phyloP scores from a whole-genome alignment of 2,113 vertebrate genomes.

The Lampris megalopsis region DNA sequence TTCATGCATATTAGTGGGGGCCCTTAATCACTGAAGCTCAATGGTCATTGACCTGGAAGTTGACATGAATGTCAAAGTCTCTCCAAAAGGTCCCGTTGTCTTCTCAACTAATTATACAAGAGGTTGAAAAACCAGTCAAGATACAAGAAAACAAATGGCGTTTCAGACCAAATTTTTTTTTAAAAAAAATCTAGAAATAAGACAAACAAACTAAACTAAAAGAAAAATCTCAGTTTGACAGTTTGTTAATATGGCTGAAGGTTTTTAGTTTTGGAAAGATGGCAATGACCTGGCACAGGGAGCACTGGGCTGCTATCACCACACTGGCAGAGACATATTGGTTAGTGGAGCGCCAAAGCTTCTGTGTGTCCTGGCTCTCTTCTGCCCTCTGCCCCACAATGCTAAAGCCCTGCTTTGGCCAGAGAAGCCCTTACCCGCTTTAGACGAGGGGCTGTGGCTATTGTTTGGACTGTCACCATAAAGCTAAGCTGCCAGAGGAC shows the following conservation, averaged over 20 bases:
- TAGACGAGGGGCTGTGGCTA: slow-evolving; percentile 49
- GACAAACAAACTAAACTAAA: not conserved
- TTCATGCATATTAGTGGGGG: slow-evolving; percentile 69
- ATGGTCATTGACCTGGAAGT: slow-evolving; percentile 82
- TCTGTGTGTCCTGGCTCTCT: slow-evolving; percentile 78
- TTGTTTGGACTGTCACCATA: slow-evolving; percentile 88
- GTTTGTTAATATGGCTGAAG: not conserved
- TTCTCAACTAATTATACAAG: slow-evolving; percentile 19
- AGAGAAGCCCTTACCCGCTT: slow-evolving; percentile 74
- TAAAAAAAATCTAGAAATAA: not conserved
- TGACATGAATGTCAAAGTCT: slow-evolving; percentile 77
- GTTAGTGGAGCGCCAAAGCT: slow-evolving; percentile 88
- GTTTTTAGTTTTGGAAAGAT: not conserved
- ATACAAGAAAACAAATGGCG: slow-evolving; percentile 31
- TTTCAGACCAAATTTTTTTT: not conserved
- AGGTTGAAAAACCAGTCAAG: not conserved
- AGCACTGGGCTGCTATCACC: not conserved
- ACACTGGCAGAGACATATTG: slow-evolving; percentile 84
- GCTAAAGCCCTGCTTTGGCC: slow-evolving; percentile 84
- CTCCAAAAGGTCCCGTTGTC: slow-evolving; percentile 71
- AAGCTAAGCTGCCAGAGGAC: slow-evolving; percentile 90
- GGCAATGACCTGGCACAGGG: slow-evolving; percentile 10
- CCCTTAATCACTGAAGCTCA: slow-evolving; percentile 76
- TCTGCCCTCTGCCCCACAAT: slow-evolving; percentile 85
- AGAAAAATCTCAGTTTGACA: not conserved